Percentiles rank a stretch among this genome's conserved stretches.
Conservation (phyloP, 2,113 vertebrate species). For the Lontra canadensis region DNA sequence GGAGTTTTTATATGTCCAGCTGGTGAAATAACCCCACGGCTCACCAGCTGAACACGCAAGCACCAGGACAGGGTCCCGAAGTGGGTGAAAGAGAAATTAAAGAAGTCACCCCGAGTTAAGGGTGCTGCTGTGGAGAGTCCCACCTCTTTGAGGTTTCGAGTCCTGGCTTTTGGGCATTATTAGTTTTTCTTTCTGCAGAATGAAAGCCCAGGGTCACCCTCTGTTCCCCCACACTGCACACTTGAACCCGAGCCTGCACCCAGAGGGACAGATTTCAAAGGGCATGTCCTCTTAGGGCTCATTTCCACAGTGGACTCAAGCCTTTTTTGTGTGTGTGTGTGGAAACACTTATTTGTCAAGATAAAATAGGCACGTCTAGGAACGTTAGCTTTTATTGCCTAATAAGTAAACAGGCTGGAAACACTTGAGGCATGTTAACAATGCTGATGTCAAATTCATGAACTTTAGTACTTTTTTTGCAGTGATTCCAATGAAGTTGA, state of each 20-base stretch:
- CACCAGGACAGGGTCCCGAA: neutral
- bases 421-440: slow-evolving; percentile 74
- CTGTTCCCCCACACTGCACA: neutral
- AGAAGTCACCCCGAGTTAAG: neutral
- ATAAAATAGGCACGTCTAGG: slow-evolving; percentile 52
- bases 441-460: slow-evolving; percentile 34
- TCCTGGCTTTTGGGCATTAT: neutral
- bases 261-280: neutral
- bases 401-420: slow-evolving; percentile 77
- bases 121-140: neutral
- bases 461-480: slow-evolving; percentile 57
- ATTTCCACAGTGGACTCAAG: slow-evolving; percentile 36
- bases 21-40: neutral
- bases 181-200: neutral
- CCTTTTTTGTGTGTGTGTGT: neutral
- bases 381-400: slow-evolving; percentile 50
- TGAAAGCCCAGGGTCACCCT: neutral
- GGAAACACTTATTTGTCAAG: slow-evolving; percentile 62
- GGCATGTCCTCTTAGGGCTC: neutral
- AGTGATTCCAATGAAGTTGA: slow-evolving; percentile 49
- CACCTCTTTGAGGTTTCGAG: neutral
- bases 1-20: neutral
- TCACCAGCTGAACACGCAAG: neutral
- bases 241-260: neutral
- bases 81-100: neutral